Percentiles rank a stretch among this genome's conserved stretches.
These are phyloP conservation scores for Diaperis boleti DNA, from an alignment of 2,888 invertebrate species.

Conservation along the genomic window DNA sequence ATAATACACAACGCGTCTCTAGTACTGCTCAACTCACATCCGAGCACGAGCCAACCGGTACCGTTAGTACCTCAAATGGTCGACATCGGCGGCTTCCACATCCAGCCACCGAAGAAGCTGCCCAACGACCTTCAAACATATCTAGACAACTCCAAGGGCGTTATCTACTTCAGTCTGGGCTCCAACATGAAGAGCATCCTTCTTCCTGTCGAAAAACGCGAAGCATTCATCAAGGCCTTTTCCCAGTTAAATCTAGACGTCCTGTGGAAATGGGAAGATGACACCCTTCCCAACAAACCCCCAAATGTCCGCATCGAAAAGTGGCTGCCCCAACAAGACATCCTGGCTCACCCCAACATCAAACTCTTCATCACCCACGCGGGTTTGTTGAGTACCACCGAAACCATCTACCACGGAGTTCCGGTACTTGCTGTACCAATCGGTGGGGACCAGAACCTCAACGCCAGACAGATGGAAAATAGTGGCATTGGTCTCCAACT, in stretches of 20 bases:
- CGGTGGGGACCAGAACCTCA: slow-evolving; percentile 36
- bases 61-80: slow-evolving; percentile 70
- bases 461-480: background rate
- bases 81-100: slow-evolving; percentile 71
- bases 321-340: slow-evolving; percentile 59
- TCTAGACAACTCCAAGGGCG: slow-evolving; percentile 69
- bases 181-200: slow-evolving; percentile 71
- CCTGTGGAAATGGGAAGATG: slow-evolving; percentile 78
- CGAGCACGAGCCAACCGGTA: slow-evolving; percentile 66
- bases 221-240: slow-evolving; percentile 71
- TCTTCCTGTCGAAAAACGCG: slow-evolving; percentile 67
- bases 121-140: slow-evolving; percentile 66
- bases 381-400: slow-evolving; percentile 21
- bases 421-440: slow-evolving; percentile 41
- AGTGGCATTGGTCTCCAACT: slow-evolving; percentile 21
- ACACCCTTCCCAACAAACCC: slow-evolving; percentile 55
- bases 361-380: slow-evolving; percentile 39
- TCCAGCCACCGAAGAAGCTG: slow-evolving; percentile 52
- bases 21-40: slow-evolving; percentile 63
- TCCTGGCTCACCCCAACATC: slow-evolving; percentile 40
- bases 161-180: slow-evolving; percentile 72
- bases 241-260: slow-evolving; percentile 72
- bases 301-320: slow-evolving; percentile 63
- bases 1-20: slow-evolving; percentile 53
- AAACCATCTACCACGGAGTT: too few species aligned